Evolutionary conservation across 2,888 invertebrate genomes (phyloP), one percentile per base, ranked within the genome.

Genomic region (Beris chalybata): DNA sequence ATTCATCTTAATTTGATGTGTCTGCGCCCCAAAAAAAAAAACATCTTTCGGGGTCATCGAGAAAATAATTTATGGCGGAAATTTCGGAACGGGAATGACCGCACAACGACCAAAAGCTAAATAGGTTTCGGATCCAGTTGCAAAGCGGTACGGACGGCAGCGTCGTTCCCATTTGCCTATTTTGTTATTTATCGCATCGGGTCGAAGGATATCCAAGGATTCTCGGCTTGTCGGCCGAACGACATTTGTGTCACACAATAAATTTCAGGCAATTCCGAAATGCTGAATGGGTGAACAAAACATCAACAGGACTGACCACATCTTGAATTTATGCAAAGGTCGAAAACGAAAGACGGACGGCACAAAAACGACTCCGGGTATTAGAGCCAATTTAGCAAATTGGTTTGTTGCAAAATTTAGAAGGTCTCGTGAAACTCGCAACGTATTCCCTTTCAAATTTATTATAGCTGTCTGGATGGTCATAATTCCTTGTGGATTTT

Each of bases 1-100:
- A 61, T 52, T 52, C 47, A 52, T 61, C 61, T 52, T 52, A 61
- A 61, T 61, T 61, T 61, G 30, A 12, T 22, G 22, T 13, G 47
- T 29, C 29, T 52, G 30, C 15, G 4, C 32, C 9, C 6, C 2
- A 6, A 59, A 61, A 61, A 61, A 52, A 61, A 61, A 61, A 52
- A 29, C 52, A 12, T 31, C 30, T 13, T 11, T 47, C 7, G 9
- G 22, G 22, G 22, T 15, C n/a, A 44, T 47, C 48, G 48, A 59
- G 31, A 22, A 52, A 52, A 52, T 61, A 61, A 61, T 47, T 61
- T 61, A 52, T 52, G 22, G 61, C 38, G 22, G 50, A 52, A 52
- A 61, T 61, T 22, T 38, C 52, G 38, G 38, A 61, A 61, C 38
- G 9, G 61, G 22, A 61, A 4, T 52, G 52, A 52, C 50, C 61